A percentile compares a stretch with the other conserved stretches of the same genome.
phyloP scores from a whole-genome alignment of 2,797 vertebrate genomes.

The Lindbergichthys nudifrons region DNA sequence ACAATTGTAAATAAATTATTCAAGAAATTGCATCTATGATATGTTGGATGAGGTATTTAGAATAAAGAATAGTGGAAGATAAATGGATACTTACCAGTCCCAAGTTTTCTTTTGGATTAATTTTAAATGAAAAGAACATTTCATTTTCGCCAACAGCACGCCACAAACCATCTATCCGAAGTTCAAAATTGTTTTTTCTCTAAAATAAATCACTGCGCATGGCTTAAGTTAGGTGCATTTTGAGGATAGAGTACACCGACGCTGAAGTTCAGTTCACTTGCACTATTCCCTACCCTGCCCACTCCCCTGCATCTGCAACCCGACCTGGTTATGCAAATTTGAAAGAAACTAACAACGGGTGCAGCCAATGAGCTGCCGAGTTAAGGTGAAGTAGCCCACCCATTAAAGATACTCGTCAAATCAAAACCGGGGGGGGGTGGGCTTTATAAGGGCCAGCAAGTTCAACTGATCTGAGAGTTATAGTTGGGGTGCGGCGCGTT shows the following conservation, averaged over 20 bases:
- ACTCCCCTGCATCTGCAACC: slow-evolving; percentile 86
- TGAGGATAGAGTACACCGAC: slow-evolving; percentile 71
- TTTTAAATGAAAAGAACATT: slow-evolving; percentile 35
- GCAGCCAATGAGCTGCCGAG: slow-evolving; percentile 72
- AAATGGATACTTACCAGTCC: slow-evolving; percentile 80
- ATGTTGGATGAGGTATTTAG: slow-evolving; percentile 5
- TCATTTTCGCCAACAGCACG: neutral
- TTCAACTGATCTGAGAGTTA: slow-evolving; percentile 69
- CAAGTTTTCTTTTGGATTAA: slow-evolving; percentile 78
- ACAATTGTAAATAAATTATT: neutral
- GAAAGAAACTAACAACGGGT: neutral
- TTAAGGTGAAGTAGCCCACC: slow-evolving; percentile 23
- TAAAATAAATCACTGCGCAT: slow-evolving; percentile 49
- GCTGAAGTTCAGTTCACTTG: slow-evolving; percentile 86
- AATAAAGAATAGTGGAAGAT: slow-evolving; percentile 63
- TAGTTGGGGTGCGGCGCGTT: slow-evolving; percentile 94
- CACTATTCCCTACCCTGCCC: slow-evolving; percentile 82
- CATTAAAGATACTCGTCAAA: slow-evolving; percentile 54
- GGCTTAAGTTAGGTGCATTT: slow-evolving; percentile 76
- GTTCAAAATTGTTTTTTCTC: slow-evolving; percentile 29
- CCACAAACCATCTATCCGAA: neutral
- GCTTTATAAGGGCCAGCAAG: neutral
- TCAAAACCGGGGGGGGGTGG: slow-evolving; percentile 49
- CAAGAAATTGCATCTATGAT: neutral
- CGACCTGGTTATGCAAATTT: slow-evolving; percentile 87